Conservation (phyloP, 2,113 vertebrate species). For the Delphinapterus leucas region DNA sequence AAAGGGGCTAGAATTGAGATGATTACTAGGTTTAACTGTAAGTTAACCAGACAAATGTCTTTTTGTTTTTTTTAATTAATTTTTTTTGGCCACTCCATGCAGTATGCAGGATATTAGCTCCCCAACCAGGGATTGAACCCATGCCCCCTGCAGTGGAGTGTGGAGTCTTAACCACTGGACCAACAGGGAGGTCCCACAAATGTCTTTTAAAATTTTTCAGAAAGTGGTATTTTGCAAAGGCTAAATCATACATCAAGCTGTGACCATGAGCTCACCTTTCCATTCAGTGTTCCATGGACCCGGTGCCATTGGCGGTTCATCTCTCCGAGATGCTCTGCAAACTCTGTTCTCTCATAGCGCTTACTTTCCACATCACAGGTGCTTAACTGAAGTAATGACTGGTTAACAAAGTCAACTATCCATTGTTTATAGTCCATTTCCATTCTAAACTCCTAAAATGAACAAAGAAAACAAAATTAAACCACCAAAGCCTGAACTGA, state of each 20-base stretch:
- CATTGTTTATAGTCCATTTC: constrained; percentile 88
- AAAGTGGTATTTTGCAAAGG: neutral
- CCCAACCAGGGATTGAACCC: neutral
- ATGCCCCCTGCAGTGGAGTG: neutral
- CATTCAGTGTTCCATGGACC: constrained; percentile 82
- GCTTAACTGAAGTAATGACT: constrained; percentile 85
- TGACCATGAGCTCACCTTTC: constrained; percentile 81
- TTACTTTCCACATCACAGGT: constrained; percentile 84
- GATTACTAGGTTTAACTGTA: neutral
- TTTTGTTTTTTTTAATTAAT: neutral
- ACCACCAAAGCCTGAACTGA: neutral
- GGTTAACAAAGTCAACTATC: constrained; percentile 89
- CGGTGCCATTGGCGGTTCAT: constrained; percentile 87
- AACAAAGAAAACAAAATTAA: neutral
- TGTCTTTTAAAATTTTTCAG: neutral
- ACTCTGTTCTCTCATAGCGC: constrained; percentile 85
- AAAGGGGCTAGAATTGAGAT: neutral
- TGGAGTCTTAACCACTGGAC: neutral
- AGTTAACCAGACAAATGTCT: neutral
- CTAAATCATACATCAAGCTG: neutral
- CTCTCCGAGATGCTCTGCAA: constrained; percentile 89
- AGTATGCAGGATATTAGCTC: neutral
- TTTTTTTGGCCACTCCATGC: neutral
- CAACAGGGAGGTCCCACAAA: neutral
- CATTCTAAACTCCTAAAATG: constrained; percentile 83